These are phyloP conservation scores for Oryzias woworae DNA, from an alignment of 2,113 vertebrate genomes.

Conservation along the genomic window DNA sequence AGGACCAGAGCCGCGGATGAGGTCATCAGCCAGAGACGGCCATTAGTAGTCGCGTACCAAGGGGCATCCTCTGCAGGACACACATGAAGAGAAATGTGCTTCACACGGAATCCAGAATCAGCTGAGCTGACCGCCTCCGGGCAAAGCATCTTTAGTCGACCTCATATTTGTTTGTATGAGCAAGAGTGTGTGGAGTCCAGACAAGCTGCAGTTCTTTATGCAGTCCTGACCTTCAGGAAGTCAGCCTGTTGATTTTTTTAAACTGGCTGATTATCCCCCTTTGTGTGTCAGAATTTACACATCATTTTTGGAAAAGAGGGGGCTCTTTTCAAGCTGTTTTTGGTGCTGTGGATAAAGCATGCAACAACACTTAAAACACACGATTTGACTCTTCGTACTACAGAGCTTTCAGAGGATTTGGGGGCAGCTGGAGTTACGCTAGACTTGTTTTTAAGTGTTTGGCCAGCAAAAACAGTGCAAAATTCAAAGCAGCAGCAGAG, in stretches of 20 bases:
- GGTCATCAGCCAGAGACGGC: constrained; percentile 58
- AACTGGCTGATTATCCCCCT: background rate
- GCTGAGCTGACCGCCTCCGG: constrained; percentile 27
- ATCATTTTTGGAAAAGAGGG: background rate
- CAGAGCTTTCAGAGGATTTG: constrained; percentile 24
- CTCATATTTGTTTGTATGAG: constrained; percentile 29
- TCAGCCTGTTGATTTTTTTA: constrained; percentile 11
- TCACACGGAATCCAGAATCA: constrained; percentile 53
- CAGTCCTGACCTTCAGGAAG: constrained; percentile 7
- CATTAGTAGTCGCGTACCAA: constrained; percentile 68
- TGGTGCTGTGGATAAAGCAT: background rate
- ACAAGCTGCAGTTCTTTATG: background rate
- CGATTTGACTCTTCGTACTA: background rate
- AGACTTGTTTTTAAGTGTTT: constrained; percentile 10
- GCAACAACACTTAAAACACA: constrained; percentile 7
- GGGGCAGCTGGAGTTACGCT: constrained; percentile 1
- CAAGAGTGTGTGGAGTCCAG: constrained; percentile 26
- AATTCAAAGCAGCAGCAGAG: constrained; percentile 24
- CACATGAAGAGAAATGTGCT: constrained; percentile 44
- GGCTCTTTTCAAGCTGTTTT: background rate
- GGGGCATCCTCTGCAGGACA: constrained; percentile 62
- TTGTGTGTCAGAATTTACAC: constrained; percentile 1
- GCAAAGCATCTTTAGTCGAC: constrained; percentile 31
- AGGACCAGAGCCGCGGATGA: constrained; percentile 31
- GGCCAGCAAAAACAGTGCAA: background rate